Conservation (phyloP, 1,140 invertebrate genomes). For the Hylyphantes graminicola region DNA sequence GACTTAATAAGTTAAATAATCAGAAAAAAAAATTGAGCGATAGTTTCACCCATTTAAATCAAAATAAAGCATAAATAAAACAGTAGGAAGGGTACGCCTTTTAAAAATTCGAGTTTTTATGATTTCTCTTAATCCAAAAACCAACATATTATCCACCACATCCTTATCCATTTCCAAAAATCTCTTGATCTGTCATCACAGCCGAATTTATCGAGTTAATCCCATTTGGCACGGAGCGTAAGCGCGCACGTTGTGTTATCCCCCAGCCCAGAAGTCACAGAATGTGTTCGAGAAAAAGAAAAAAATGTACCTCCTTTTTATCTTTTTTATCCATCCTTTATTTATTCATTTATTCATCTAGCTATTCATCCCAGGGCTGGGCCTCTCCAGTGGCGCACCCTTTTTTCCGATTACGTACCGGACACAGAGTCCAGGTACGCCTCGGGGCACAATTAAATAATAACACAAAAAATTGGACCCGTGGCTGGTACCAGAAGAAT, state of each 20-base stretch:
- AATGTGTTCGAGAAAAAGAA: too few species aligned
- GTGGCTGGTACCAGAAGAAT: constrained; percentile 20
- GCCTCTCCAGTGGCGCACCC: constrained; percentile 4
- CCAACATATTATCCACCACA: too few species aligned
- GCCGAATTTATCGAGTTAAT: constrained; percentile 46
- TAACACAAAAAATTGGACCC: constrained; percentile 23
- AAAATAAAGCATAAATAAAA: too few species aligned
- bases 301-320: background rate
- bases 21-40: too few species aligned
- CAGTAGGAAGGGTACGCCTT: too few species aligned
- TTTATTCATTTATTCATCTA: constrained; percentile 44
- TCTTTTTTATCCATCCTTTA: constrained; percentile 10
- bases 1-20: too few species aligned
- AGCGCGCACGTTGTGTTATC: background rate
- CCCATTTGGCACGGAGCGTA: constrained; percentile 34
- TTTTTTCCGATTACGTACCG: constrained; percentile 45
- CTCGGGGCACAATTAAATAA: constrained; percentile 44
- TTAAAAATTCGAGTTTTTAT: too few species aligned
- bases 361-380: constrained; percentile 26
- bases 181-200: constrained; percentile 15
- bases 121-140: too few species aligned
- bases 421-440: constrained; percentile 2
- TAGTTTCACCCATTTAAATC: too few species aligned
- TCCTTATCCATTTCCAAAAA: background rate
- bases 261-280: constrained; percentile 19